Conservation (phyloP, 2,797 vertebrate genomes). For the Vultur gryphus region DNA sequence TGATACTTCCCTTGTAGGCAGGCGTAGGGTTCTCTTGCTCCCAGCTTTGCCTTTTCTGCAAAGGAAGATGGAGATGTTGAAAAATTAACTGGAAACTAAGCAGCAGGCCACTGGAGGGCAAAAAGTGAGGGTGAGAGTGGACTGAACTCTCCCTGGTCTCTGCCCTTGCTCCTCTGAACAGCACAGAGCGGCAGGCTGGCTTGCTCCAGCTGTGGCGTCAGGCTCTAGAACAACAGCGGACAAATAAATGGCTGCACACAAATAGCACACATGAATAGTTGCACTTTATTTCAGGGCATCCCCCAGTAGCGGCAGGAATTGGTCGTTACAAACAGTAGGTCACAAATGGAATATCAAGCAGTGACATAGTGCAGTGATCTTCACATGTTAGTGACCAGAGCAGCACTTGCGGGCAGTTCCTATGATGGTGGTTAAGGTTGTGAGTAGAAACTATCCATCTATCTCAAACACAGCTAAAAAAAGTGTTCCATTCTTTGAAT, state of each 20-base stretch:
- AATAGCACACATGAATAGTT: not conserved
- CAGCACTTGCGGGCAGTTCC: not conserved
- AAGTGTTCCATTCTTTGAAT: not conserved
- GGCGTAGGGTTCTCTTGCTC: not conserved
- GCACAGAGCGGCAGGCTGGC: not conserved
- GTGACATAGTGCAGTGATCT: not conserved
- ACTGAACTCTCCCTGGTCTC: fast-evolving
- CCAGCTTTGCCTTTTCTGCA: not conserved
- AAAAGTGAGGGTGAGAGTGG: not conserved
- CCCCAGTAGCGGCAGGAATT: slow-evolving; percentile 6
- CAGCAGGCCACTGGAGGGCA: not conserved
- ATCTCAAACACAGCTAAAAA: not conserved
- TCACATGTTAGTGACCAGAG: not conserved
- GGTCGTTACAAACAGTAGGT: not conserved
- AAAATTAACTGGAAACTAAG: not conserved
- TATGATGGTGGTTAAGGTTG: not conserved
- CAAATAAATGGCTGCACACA: not conserved
- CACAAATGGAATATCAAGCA: not conserved
- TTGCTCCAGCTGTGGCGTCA: not conserved
- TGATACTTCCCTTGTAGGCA: slow-evolving; percentile 73
- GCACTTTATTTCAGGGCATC: slow-evolving; percentile 71
- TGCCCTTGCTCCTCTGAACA: not conserved
- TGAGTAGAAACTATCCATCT: not conserved
- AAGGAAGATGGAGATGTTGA: not conserved
- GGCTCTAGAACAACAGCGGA: not conserved